Evolutionary conservation across 2,797 vertebrate species (phyloP).

Genomic region (Gymnothorax reevesii): DNA sequence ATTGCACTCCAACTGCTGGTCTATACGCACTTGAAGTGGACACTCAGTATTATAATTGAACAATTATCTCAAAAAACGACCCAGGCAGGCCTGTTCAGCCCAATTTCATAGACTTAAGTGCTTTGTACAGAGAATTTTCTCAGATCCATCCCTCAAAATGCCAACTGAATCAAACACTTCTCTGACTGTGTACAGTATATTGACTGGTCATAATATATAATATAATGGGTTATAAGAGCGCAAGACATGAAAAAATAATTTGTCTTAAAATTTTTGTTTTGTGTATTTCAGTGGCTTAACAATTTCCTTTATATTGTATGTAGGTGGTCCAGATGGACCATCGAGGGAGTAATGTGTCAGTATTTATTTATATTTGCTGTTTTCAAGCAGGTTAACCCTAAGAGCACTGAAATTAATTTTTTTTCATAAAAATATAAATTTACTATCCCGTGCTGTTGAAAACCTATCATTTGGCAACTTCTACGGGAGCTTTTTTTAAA

Average conservation of each 20-base stretch:
- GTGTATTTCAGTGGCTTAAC: neutral
- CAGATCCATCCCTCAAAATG: neutral
- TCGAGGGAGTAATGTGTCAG: neutral
- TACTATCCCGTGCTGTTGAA: no score
- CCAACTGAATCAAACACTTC: neutral
- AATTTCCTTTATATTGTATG: neutral
- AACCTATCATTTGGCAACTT: no score
- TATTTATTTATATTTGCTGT: neutral
- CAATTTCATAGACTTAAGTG: neutral
- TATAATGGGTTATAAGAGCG: neutral
- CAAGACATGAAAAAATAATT: neutral
- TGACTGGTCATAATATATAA: neutral
- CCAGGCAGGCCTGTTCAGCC: neutral
- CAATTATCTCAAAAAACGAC: neutral
- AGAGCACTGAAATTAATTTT: no score
- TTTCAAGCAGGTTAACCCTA: no score
- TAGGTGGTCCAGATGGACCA: neutral
- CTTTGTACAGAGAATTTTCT: neutral
- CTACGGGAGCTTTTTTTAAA: no score
- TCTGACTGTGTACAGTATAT: neutral
- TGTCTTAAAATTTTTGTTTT: conserved; percentile 3
- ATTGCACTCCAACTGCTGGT: neutral
- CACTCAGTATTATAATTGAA: conserved; percentile 42
- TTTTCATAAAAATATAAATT: no score
- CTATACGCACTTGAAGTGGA: conserved; percentile 35